Base-by-base conservation (phyloP, 2,797 vertebrate species). In the Syngnathus rostellatus region DNA sequence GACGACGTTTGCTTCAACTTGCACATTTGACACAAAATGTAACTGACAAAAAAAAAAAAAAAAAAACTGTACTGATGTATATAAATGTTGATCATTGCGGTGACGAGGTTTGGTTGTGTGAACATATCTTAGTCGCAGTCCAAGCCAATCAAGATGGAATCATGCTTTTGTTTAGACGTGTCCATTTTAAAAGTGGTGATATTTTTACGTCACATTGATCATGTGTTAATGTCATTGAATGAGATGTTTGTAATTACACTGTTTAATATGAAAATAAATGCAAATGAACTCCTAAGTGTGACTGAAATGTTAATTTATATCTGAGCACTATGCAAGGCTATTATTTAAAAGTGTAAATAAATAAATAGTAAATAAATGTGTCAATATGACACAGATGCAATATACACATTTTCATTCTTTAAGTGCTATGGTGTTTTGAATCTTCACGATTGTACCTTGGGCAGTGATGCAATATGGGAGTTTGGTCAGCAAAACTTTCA, bases 211-310 rank as follows among this genome's bases (percentile, higher is more conserved):
- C 92, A 93, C 91, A 94, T 94, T 94, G 93, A 93, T 94, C 93
- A 94, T 95, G 93, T 46, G 91, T 94, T 94, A 93, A 93, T 96
- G 94, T 96, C 93, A 97, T 93, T 95, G 91, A 93, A 96, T 93
- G 92, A 95, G 93, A 91, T 96, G 94, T 97, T 97, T 98, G 94
- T 98, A 98, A 97, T 94, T 93, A 93, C 89, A 91, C 90, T 92
- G 95, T 98, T 98, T 97, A 98, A 96, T 99, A 98, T 98, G 92
- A 92, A 92, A 95, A 97, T 96, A 98, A 99, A 99, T 94, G 80
- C 85, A 89, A 88, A 89, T 86, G 75, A 82, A 88, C 86, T 89
- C 90, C 77, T 85, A 76, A 60, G 72, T 2, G 31, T 8, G 37
- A 17, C 8, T 59, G 37, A 39, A 5, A 12, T 62, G 60, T 43